Evolutionary conservation across 2,113 vertebrate genomes (phyloP), one percentile per base, ranked within the genome.

Genomic region (Colossoma macropomum): DNA sequence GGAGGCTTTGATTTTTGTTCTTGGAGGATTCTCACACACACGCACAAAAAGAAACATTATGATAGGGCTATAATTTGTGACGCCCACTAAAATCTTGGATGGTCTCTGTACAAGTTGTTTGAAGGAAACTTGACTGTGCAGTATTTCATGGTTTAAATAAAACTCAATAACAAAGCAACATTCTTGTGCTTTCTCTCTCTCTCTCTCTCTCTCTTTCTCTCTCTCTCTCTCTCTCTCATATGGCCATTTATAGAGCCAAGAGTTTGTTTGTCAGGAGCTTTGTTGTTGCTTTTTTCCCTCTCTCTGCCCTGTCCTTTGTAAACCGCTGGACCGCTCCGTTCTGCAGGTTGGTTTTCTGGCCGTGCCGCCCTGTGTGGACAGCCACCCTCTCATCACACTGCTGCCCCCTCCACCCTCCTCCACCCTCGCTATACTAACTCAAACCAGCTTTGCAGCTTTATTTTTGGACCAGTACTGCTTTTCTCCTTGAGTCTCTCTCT

Each of bases 311-410:
- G 60, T 72, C 69, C 60, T 62, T 79, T 73, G 3, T 34, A 76
- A 86, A 83, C 77, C 25, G 11, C 65, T 25, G 38, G 70, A 73
- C 80, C 32, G 70, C 75, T 86, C 60, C 10, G 2, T 63, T 65
- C 21, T 68, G 69, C 25, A 66, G 32, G 38, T 54, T 82, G 80
- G 75, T 30, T 75, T 81, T 56, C 50, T 81, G 48, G 41, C 48
- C 45, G 73, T 76, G 72, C 71, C 71, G 65, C 80, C 71, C 80
- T n/a, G 32, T 41, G 65, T 27, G 74, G 84, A 80, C 79, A 75
- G 60, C 4, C 79, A 84, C 82, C 82, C 79, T 84, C 60, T 81
- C 86, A 82, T 84, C 86, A 80, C 48, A 65, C 19, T 69, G 25
- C 65, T 52, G 63, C 74, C n/a, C 60, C 72, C 70, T 75, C 56